A percentile compares a stretch with the other conserved stretches of the same genome.
phyloP scores from a whole-genome alignment of 35 echinoderm and acorn worm species.

The Eucidaris tribuloides region DNA sequence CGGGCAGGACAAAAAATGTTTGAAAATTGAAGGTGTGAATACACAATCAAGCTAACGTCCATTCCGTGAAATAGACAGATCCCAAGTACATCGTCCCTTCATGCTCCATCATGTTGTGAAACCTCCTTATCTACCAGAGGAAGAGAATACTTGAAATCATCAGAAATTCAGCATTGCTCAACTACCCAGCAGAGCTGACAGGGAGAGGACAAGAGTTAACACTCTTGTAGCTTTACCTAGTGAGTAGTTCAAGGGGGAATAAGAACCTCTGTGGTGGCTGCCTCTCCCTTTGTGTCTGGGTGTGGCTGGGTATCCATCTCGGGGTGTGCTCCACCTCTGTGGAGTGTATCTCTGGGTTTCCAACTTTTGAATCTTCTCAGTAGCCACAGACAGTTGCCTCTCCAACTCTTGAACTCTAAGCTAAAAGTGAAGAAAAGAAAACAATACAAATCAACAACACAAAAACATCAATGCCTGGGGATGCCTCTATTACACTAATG shows the following conservation, averaged over 20 bases:
- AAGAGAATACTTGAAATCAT: too few species aligned
- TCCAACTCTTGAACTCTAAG: constrained; percentile 60
- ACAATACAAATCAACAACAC: not conserved
- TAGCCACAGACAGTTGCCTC: constrained; percentile 7
- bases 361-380: constrained; percentile 22
- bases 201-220: too few species aligned
- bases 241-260: constrained; percentile 28
- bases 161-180: too few species aligned
- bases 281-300: constrained; percentile 9
- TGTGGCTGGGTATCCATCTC: not conserved
- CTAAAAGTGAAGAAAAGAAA: not conserved
- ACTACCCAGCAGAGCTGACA: too few species aligned
- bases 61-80: too few species aligned
- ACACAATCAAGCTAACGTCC: too few species aligned
- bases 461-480: not conserved
- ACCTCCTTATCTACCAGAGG: too few species aligned
- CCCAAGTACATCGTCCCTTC: too few species aligned
- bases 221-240: constrained; percentile 1
- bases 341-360: constrained; percentile 22
- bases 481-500: not conserved
- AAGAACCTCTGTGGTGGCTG: not conserved
- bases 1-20: too few species aligned
- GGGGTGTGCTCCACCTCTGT: constrained; percentile 4
- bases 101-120: too few species aligned
- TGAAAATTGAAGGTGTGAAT: too few species aligned